Conservation (phyloP, 2,113 vertebrate species). For the Phalacrocorax pelagicus region DNA sequence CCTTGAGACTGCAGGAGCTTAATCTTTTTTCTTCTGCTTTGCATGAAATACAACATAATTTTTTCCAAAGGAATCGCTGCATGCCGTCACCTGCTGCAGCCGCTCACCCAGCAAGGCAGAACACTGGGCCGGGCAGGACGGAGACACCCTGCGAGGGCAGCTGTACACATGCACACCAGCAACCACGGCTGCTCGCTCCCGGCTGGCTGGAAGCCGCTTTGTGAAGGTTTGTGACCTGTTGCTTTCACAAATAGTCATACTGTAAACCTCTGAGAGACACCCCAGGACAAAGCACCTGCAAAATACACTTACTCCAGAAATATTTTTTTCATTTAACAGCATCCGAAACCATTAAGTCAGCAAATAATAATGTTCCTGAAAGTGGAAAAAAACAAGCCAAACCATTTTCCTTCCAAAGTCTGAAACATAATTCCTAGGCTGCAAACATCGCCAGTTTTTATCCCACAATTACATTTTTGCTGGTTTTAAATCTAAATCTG, state of each 20-base stretch:
- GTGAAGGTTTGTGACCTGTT: not conserved
- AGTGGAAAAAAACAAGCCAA: conserved; percentile 42
- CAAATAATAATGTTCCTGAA: conserved; percentile 35
- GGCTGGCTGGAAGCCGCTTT: not conserved
- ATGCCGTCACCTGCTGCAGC: not conserved
- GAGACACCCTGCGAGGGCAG: not conserved
- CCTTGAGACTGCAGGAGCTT: not conserved
- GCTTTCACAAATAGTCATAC: not conserved
- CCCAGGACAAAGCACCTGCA: conserved; percentile 44
- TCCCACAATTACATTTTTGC: not conserved
- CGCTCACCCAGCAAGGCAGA: not conserved
- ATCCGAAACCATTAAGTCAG: conserved; percentile 35
- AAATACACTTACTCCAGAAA: conserved; percentile 9
- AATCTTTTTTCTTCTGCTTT: not conserved
- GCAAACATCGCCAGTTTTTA: not conserved
- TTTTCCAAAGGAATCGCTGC: not conserved
- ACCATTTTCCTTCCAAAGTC: conserved; percentile 26
- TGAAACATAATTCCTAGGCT: conserved; percentile 55
- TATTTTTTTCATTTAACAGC: conserved; percentile 17
- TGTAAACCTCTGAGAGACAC: not conserved
- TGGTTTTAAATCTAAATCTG: conserved; percentile 29
- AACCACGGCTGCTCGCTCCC: not conserved
- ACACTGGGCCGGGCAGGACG: rapidly evolving
- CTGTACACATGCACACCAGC: not conserved
- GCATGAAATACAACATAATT: not conserved